A percentile compares a stretch with the other conserved stretches of the same genome.
Conservation (phyloP, 2,113 vertebrate genomes). For the Sula dactylatra region DNA sequence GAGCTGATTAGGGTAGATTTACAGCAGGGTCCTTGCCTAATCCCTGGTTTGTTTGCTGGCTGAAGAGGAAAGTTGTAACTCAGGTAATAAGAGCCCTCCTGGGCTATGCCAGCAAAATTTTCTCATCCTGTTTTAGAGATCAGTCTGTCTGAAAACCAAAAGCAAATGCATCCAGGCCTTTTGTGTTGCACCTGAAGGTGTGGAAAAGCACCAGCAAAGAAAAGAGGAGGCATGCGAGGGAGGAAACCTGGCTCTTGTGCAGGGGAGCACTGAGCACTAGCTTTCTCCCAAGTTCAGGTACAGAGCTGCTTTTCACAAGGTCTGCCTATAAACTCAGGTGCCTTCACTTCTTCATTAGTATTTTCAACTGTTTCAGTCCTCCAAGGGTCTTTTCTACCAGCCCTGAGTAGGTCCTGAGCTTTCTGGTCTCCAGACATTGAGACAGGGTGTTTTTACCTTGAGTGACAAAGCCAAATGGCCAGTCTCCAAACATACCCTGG, state of each 20-base stretch:
- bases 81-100: neutral
- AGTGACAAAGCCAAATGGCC: neutral
- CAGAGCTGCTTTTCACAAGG: neutral
- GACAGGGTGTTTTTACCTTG: neutral
- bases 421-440: neutral
- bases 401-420: neutral
- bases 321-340: neutral
- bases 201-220: neutral
- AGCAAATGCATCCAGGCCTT: neutral
- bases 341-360: neutral
- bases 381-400: neutral
- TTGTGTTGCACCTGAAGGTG: neutral
- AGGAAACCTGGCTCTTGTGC: neutral
- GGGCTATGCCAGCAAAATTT: neutral
- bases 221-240: neutral
- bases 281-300: accelerated
- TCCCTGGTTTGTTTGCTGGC: neutral
- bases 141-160: neutral
- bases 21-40: neutral
- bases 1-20: neutral
- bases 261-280: neutral
- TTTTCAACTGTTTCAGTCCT: neutral
- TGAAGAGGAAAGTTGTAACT: neutral
- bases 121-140: neutral
- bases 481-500: neutral